Base-by-base conservation (phyloP, 2,888 invertebrate genomes). In the Harmothoe impar region DNA sequence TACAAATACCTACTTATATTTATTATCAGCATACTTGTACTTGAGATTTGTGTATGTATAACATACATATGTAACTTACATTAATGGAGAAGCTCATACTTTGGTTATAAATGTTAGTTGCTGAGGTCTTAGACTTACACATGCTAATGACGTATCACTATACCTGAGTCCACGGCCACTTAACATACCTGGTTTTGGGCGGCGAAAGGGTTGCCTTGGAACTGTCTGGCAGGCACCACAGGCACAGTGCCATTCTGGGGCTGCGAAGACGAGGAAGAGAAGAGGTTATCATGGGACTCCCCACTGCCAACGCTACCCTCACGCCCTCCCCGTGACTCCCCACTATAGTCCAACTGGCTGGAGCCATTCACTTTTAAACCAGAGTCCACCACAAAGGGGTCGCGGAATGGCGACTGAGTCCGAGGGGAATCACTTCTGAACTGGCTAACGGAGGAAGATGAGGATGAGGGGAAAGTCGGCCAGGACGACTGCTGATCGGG, bases 161-260 rank as follows among this genome's bases (percentile, higher is more conserved):
- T 43, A 81, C 43, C 33, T 81, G 29, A 72, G 29, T 29, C 25
- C 72, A 23, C 17, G 81, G 25, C 20, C 7, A 7, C 35, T 81
- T 43, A 43, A 86, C 52, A 15, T 29, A 86, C 86, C 86, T 86
- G 86, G 56, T 86, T 86, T 86, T 86, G 86, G 54, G 86, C 54
- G 86, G 86, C 86, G 86, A 86, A 86, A 54, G 86, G 86, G 86
- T 86, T 86, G 86, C 86, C 86, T 56, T 52, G 86, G 86, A 86
- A 86, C 86, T 86, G 86, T 56, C 86, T 86, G 0, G 86, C 86
- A 54, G 86, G 86, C 86, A 56, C 86, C n/a, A 29, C 52, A 12
- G 86, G 29, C 52, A 54, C 54, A 20, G 54, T 54, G 23, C 54
- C 86, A 23, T 54, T 86, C 56, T 52, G 86, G 29, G 86, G 86